Evolutionary conservation across 1,140 invertebrate species (phyloP), one percentile per base, ranked within the genome.

Genomic region (Rhyacophila brunnea): DNA sequence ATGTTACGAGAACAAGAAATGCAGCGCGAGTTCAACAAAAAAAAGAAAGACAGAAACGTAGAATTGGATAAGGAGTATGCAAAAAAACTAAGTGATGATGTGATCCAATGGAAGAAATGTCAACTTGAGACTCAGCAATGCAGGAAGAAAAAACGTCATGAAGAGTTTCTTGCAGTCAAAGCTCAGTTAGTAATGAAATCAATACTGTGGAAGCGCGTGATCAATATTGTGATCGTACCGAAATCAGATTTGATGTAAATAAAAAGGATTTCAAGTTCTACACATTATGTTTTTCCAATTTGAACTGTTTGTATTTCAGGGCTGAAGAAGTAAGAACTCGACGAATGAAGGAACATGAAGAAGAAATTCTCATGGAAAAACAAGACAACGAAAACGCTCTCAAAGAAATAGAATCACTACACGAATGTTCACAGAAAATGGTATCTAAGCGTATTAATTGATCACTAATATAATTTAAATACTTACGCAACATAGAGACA

Each of bases 1-100:
- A 65, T 74, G 14, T 70, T 74, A 43, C 77, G 75, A 23, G 75
- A 79, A 52, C 70, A 74, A 4, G 28, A 68, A 18, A 71, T 71
- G 43, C 77, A 79, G 51, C 44, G 76, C 5, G 72, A 75, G 55
- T 79, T 79, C 48, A 65, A 70, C 0, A 62, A 65, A 9, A 63
- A 74, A 48, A 57, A 69, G 18, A 66, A 68, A 49, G 61, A 59
- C 1, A 36, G 65, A 49, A 64, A 66, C 9, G 68, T 56, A 0
- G 68, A 73, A 45, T 70, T 68, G 58, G 73, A 74, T 64, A 52
- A 53, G 3, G 49, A 63, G 4, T 69, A 77, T 20, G 72, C 74
- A 10, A 68, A 73, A 3, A 68, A 73, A 3, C 60, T 76, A 15
- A 66, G 71, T 0, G 56, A 64, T 15, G 68, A 71, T 18, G 67